Evolutionary conservation across 2,888 invertebrate genomes (phyloP).

Genomic region (Caenorhabditis angaria): DNA sequence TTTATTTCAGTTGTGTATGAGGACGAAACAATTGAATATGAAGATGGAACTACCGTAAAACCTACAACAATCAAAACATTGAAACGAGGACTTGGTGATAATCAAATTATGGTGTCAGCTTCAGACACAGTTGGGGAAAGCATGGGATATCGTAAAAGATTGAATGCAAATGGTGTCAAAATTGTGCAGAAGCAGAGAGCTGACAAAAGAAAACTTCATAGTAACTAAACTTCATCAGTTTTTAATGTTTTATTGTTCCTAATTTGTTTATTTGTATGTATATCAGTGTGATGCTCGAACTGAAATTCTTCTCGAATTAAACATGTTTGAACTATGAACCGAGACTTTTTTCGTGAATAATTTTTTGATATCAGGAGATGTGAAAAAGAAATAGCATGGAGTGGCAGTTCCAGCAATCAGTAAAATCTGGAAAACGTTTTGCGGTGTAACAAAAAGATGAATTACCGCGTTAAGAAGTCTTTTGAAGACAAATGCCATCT

Average conservation of each 20-base stretch:
- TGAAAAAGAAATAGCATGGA: no score
- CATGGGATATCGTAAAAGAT: slow-evolving; percentile 15
- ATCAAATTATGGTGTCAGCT: slow-evolving; percentile 40
- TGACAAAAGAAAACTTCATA: background rate
- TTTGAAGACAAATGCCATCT: no score
- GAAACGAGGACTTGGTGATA: slow-evolving; percentile 29
- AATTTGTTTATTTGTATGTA: background rate
- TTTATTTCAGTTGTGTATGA: slow-evolving; percentile 36
- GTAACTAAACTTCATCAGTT: slow-evolving; percentile 1
- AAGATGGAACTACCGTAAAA: slow-evolving; percentile 12
- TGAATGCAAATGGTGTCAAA: slow-evolving; percentile 28
- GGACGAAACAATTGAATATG: slow-evolving; percentile 41
- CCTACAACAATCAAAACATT: slow-evolving; percentile 24
- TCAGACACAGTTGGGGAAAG: slow-evolving; percentile 31
- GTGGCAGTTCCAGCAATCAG: no score
- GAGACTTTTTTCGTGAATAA: no score
- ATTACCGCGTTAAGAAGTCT: no score
- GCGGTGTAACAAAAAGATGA: no score
- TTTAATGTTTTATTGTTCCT: no score
- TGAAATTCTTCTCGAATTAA: no score
- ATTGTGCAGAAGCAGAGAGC: slow-evolving; percentile 10
- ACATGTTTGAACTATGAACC: no score
- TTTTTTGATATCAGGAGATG: no score
- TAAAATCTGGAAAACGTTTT: no score
- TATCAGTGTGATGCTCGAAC: no score